These are phyloP conservation scores for Leontocebus nigricollis DNA, from an alignment of 2,797 vertebrate species.

Conservation along the genomic window DNA sequence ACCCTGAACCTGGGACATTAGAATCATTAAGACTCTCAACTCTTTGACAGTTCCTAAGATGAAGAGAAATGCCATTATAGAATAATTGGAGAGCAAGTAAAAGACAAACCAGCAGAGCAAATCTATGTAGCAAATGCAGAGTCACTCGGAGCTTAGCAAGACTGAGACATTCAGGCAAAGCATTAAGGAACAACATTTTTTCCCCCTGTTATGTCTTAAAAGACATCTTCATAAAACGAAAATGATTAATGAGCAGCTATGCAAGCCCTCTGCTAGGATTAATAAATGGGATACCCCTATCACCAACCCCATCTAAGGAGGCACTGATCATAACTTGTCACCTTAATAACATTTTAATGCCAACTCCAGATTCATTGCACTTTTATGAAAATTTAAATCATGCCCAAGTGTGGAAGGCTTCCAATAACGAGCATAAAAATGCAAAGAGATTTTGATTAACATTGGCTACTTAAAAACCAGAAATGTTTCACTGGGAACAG, in stretches of 20 bases:
- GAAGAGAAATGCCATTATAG: neutral
- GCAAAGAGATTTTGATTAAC: constrained; percentile 74
- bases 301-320: constrained; percentile 52
- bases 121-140: neutral
- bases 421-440: constrained; percentile 70
- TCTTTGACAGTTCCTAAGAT: neutral
- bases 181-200: neutral
- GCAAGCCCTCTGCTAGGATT: constrained; percentile 37
- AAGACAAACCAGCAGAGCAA: neutral
- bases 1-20: neutral
- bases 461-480: constrained; percentile 22
- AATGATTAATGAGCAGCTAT: constrained; percentile 58
- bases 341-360: constrained; percentile 76
- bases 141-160: neutral
- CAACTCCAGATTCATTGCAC: constrained; percentile 63
- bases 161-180: neutral
- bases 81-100: neutral
- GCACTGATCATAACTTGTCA: constrained; percentile 65
- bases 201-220: constrained; percentile 45
- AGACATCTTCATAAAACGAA: constrained; percentile 47
- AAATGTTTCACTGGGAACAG: constrained; percentile 3
- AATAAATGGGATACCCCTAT: constrained; percentile 60
- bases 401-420: constrained; percentile 53
- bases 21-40: neutral
- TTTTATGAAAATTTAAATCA: constrained; percentile 76